Evolutionary conservation across 64 coral and sea anemone genomes (phyloP), one percentile per base, ranked within the genome.

Genomic region (Stylophora pistillata): DNA sequence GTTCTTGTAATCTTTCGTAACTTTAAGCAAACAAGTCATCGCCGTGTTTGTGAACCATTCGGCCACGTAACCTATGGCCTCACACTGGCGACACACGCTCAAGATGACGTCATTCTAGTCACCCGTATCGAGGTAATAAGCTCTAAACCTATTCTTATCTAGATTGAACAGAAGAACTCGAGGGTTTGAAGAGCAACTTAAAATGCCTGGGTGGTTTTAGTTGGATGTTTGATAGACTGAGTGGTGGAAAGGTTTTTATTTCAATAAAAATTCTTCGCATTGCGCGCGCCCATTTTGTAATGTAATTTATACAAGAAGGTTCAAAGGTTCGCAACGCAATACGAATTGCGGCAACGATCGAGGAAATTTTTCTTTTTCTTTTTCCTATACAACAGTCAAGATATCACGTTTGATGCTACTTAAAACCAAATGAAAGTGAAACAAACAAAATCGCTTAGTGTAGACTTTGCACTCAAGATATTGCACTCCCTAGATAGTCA

Each of bases 241-340:
- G 5, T 12, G 14, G 9, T 33, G 72, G 32, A 25, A 55, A 33
- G 26, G 15, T 34, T 82, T 59, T 64, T 17, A 63, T 26, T 78
- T 78, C 21, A 47, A 78, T 78, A 28, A 78, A 78, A 78, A 78
- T 55, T 56, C 47, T 78, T 28, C 18, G 28, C 47, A 78, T 77
- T 77, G 34, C n/a, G 12, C 74, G 54, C 7, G 12, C 74, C 25
- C 7, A 77, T 77, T 77, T 15, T 77, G 13, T 23, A 4, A 47
- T 4, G 37, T 47, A 47, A 47, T 47, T n/a, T n/a, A n/a, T 47
- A 47, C 37, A 47, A 47, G 37, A 47, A 47, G 37, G 37, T 47
- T 47, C n/a, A n/a, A n/a, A n/a, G n/a, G n/a, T n/a, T n/a, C n/a
- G 37, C 37, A 47, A 47, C 37, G 37, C 3, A 47, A 47, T 7